Evolutionary conservation across 2,113 vertebrate genomes (phyloP).

Genomic region (Bubo bubo): DNA sequence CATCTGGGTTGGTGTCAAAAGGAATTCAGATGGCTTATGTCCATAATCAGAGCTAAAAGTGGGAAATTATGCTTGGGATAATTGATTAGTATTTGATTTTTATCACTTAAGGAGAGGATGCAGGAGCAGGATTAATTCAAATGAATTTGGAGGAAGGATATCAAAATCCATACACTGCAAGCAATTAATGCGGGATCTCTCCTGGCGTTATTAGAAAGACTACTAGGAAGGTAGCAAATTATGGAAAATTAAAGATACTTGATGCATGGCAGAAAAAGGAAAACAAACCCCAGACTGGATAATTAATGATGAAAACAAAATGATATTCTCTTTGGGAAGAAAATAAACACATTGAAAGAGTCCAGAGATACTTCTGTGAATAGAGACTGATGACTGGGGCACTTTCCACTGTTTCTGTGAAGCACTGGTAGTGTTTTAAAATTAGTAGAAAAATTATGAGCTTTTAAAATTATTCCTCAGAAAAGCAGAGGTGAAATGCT

Average conservation of each 20-base stretch:
- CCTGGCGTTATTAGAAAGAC: not conserved
- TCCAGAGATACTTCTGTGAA: not conserved
- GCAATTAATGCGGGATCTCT: not conserved
- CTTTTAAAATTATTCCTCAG: not conserved
- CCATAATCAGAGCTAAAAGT: not conserved
- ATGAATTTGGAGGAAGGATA: not conserved
- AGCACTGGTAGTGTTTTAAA: not conserved
- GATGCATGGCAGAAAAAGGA: not conserved
- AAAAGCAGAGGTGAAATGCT: not conserved
- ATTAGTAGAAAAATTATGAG: not conserved
- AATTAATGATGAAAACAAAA: constrained; percentile 16
- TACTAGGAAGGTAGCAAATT: not conserved
- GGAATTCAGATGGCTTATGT: not conserved
- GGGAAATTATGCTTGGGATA: not conserved
- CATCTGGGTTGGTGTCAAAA: not conserved
- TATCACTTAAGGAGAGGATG: not conserved
- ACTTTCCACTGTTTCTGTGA: not conserved
- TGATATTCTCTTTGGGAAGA: not conserved
- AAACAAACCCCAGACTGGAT: not conserved
- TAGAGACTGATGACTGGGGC: not conserved
- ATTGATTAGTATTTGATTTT: not conserved
- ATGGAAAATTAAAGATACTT: not conserved
- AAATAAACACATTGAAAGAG: not conserved
- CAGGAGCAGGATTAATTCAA: not conserved
- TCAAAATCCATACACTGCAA: not conserved